phyloP scores from a whole-genome alignment of 2,113 vertebrate species.

The Paraplagusia blochii region DNA sequence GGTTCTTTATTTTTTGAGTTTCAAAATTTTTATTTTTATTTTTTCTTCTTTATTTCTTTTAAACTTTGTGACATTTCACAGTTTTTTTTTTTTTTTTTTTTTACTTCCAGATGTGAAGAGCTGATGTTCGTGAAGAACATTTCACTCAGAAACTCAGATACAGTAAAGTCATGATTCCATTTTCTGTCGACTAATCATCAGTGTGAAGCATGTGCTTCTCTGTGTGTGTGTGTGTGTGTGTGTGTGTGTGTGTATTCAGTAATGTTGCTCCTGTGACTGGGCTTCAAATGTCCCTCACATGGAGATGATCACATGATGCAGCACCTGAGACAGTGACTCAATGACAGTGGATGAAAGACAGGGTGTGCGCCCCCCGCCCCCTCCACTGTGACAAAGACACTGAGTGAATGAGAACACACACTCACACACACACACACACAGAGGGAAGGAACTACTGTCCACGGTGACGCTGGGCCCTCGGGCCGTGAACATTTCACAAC shows the following conservation, averaged over 20 bases:
- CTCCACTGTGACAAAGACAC: constrained; percentile 1
- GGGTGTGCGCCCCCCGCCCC: constrained; percentile 25
- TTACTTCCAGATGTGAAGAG: no score
- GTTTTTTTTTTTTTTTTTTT: no score
- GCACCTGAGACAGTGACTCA: constrained; percentile 44
- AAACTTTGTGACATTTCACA: no score
- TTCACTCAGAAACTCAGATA: no score
- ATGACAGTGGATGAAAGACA: constrained; percentile 2
- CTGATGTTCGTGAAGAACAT: no score
- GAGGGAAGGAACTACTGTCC: constrained; percentile 21
- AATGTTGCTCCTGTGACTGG: constrained; percentile 59
- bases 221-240: constrained; percentile 1
- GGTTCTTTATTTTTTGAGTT: no score
- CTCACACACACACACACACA: no score
- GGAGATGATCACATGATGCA: constrained; percentile 62
- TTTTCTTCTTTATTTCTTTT: no score
- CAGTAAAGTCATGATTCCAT: constrained; percentile 8
- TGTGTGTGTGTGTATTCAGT: constrained; percentile 2
- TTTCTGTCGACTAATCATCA: constrained; percentile 5
- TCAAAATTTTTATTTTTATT: no score
- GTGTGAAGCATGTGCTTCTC: constrained; percentile 12
- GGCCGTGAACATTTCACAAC: constrained; percentile 27
- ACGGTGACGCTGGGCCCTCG: constrained; percentile 39
- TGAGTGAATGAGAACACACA: no score
- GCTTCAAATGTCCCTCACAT: constrained; percentile 70